Percentiles rank a stretch among this genome's conserved stretches.
Evolutionary conservation across 2,797 vertebrate genomes (phyloP).

Genomic region (Gephyroberyx darwinii): DNA sequence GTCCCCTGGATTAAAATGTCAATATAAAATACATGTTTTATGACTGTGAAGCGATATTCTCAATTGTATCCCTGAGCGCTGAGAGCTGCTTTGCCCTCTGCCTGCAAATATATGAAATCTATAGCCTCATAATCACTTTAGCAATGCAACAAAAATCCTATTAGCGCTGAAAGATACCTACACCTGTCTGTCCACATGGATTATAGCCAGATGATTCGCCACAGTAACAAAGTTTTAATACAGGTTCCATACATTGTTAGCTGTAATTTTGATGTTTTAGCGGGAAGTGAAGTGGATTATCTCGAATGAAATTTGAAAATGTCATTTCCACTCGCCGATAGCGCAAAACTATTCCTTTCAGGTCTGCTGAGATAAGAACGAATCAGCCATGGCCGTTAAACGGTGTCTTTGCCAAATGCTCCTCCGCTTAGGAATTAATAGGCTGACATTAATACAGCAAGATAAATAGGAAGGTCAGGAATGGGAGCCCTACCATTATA

Average conservation of each 20-base stretch:
- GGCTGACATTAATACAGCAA: conserved; percentile 96
- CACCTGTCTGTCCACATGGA: conserved; percentile 84
- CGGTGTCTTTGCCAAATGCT: conserved; percentile 89
- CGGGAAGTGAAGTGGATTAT: conserved; percentile 93
- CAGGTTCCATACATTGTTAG: conserved; percentile 83
- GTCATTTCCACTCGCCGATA: conserved; percentile 95
- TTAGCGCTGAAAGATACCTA: conserved; percentile 77
- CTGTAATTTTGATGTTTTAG: conserved; percentile 94
- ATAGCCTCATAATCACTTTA: conserved; percentile 74
- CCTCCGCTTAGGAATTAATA: conserved; percentile 92
- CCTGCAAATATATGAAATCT: conserved; percentile 69
- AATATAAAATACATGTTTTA: conserved; percentile 26
- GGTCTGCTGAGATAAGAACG: conserved; percentile 90
- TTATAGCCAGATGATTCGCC: conserved; percentile 81
- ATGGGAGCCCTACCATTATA: conserved; percentile 84
- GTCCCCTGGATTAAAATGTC: conserved; percentile 22
- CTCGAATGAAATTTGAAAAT: conserved; percentile 93
- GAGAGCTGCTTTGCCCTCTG: conserved; percentile 51
- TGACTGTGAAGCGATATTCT: conserved; percentile 17
- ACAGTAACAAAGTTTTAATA: conserved; percentile 89
- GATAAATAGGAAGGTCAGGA: conserved; percentile 94
- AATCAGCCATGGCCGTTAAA: conserved; percentile 90
- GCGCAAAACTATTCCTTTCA: conserved; percentile 96
- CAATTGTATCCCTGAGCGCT: conserved; percentile 7
- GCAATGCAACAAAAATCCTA: conserved; percentile 77